phyloP scores from a whole-genome alignment of 2,113 vertebrate species.

The Alouatta palliata region DNA sequence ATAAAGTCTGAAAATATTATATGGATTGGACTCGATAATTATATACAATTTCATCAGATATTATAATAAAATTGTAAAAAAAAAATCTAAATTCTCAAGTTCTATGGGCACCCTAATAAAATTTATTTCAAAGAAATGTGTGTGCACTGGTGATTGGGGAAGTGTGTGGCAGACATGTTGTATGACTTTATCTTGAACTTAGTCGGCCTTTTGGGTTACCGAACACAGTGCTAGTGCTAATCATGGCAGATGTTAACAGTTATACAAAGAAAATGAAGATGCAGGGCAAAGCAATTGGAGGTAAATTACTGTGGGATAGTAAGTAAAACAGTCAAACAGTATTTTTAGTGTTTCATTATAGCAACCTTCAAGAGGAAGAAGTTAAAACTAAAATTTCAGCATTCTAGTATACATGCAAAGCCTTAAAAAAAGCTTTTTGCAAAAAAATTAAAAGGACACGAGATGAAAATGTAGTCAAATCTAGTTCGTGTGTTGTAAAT shows the following conservation, averaged over 20 bases:
- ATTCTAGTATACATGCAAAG: constrained; percentile 14
- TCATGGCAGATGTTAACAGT: not conserved
- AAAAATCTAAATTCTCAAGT: not conserved
- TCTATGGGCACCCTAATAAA: not conserved
- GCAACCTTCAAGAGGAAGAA: constrained; percentile 2
- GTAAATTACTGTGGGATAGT: constrained; percentile 8
- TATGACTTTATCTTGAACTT: not conserved
- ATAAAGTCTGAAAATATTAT: not conserved
- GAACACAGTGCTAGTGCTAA: not conserved
- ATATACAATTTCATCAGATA: not conserved
- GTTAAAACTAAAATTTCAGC: constrained; percentile 38
- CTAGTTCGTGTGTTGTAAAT: not conserved
- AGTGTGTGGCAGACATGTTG: not conserved
- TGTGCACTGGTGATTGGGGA: not conserved
- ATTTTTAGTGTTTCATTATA: constrained; percentile 35
- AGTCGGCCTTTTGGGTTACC: not conserved
- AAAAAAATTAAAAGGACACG: not conserved
- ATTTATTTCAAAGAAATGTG: not conserved
- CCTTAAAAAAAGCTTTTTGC: not conserved
- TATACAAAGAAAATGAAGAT: not conserved
- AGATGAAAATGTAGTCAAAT: not conserved
- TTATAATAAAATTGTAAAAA: not conserved
- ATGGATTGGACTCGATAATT: too few species aligned
- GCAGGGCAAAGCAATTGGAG: not conserved
- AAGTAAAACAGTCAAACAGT: constrained; percentile 36